Percentiles rank a stretch among this genome's conserved stretches.
Evolutionary conservation across 2,888 invertebrate species (phyloP).

Genomic region (Drosophila helvetica): DNA sequence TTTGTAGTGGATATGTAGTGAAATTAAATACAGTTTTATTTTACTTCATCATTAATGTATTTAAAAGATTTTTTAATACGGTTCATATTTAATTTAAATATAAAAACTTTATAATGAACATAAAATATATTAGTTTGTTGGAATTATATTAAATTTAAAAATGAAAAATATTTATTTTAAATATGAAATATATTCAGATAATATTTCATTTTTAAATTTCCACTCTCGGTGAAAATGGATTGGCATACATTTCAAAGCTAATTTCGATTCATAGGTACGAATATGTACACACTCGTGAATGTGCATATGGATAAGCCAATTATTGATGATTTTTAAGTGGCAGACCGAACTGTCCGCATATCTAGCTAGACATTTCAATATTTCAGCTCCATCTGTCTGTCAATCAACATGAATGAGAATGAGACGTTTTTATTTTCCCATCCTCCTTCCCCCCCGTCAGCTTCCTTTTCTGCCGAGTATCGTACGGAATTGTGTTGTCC

Average conservation of each 20-base stretch:
- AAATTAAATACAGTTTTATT: too few relatives aligned
- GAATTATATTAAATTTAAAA: too few relatives aligned
- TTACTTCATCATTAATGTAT: too few relatives aligned
- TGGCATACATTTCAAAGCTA: neutral
- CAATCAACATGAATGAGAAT: slow-evolving; percentile 59
- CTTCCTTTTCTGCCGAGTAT: neutral
- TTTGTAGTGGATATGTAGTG: neutral
- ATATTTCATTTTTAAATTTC: too few relatives aligned
- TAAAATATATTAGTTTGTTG: too few relatives aligned
- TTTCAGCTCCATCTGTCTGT: slow-evolving; percentile 31
- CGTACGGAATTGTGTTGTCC: slow-evolving; percentile 17
- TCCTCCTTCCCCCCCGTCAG: neutral
- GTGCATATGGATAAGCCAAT: slow-evolving; percentile 16
- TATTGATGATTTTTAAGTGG: slow-evolving; percentile 38
- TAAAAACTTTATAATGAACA: too few relatives aligned
- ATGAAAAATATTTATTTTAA: too few relatives aligned
- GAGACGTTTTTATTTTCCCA: slow-evolving; percentile 60
- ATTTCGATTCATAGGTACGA: too few relatives aligned
- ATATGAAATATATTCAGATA: too few relatives aligned
- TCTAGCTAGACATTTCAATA: slow-evolving; percentile 6
- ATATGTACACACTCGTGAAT: neutral
- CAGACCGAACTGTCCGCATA: slow-evolving; percentile 9
- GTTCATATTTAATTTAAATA: too few relatives aligned
- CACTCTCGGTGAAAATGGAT: neutral
- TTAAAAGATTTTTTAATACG: too few relatives aligned